Evolutionary conservation across 2,888 invertebrate genomes (phyloP), one percentile per base, ranked within the genome.

Genomic region (Sphecodes monilicornis): DNA sequence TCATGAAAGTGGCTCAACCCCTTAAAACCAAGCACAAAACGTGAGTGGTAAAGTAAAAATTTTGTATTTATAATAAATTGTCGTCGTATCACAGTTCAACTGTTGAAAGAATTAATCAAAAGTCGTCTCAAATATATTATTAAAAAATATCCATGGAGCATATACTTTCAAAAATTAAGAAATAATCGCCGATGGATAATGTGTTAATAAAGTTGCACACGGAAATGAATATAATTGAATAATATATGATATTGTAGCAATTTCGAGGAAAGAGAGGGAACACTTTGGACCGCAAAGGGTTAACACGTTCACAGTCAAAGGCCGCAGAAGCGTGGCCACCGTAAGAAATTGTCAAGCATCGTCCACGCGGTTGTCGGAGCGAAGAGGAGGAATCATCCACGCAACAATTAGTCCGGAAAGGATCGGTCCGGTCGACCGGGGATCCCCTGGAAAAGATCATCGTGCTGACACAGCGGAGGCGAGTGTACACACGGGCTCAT

Each of bases 361-460:
- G 26, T 26, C 32, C 8, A 10, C 64, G 18, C 22, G 18, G 29
- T 64, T 29, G 64, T 18, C 29, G 10, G 36, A 66, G 32, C 18
- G 36, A 39, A 32, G 22, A 36, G 32, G 66, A 66, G 36, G 36
- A 39, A n/a, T 36, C 36, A 66, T 32, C 50, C n/a, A 78, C 41
- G 43, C 10, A 76, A 76, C 72, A 78, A 83, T 83, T 78, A 85
- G 73, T 32, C n/a, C 4, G 50, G 29, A 83, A 78, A 26, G 76
- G 68, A 78, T 76, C 36, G 29, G 36, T 50, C 46, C 41, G 41
- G 74, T 22, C 46, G n/a, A 41, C 41, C 72, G 50, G 50, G 13
- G 83, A 85, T 84, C 78, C 80, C 86, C 88, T 80, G 88, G 73
- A 91, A 91, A 91, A 90, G 91, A 91, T 85, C 91, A 91, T 91